Conservation (phyloP, 2,888 invertebrate genomes). For the Neelides folsomi region DNA sequence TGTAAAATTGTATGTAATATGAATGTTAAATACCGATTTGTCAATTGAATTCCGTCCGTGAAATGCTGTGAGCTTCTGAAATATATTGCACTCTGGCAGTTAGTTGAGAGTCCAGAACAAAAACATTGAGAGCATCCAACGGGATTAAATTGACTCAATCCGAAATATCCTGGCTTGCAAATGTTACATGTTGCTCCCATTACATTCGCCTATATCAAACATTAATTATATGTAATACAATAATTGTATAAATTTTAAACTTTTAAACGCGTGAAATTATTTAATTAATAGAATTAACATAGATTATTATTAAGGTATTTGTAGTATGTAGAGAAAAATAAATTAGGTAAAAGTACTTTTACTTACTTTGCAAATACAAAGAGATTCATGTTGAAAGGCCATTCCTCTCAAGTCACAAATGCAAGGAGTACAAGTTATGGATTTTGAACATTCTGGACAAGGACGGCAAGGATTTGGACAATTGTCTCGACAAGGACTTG, state of each 20-base stretch:
- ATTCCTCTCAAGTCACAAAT: no score
- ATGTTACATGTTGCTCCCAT: conserved; percentile 1
- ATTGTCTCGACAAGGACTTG: neutral
- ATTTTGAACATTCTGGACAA: no score
- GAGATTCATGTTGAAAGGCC: no score
- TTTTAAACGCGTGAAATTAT: neutral
- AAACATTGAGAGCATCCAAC: conserved; percentile 6
- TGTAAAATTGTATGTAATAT: no score
- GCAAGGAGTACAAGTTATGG: no score
- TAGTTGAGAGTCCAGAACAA: conserved; percentile 5
- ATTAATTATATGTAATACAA: no score
- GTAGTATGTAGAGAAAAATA: no score
- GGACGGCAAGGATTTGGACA: neutral
- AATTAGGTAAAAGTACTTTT: no score
- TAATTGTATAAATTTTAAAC: neutral
- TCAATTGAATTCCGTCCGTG: no score
- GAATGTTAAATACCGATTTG: no score
- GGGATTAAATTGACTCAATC: conserved; percentile 1
- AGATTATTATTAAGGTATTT: no score
- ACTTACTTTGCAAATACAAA: no score
- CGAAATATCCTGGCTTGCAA: conserved; percentile 9
- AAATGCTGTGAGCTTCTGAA: neutral
- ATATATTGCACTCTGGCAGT: neutral
- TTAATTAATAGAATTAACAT: neutral
- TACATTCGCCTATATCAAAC: conserved; percentile 4